Conservation (phyloP, 2,888 invertebrate genomes). For the Phalera bucephala region DNA sequence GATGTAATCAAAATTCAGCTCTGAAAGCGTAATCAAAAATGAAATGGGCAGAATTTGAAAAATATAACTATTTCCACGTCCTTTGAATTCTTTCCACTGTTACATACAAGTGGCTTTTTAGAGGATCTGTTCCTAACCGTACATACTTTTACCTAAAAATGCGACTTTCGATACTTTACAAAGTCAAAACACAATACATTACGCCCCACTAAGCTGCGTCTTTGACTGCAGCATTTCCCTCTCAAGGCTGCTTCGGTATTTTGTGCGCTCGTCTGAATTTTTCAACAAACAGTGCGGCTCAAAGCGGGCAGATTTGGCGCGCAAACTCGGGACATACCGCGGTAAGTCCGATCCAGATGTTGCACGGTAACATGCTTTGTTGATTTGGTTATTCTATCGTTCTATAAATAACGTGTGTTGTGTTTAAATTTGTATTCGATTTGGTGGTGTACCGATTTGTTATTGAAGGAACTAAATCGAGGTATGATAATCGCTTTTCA, state of each 20-base stretch:
- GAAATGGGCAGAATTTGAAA: too few relatives aligned
- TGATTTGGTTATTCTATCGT: slow-evolving; percentile 20
- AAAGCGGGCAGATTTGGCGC: slow-evolving; percentile 31
- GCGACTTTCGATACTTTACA: too few relatives aligned
- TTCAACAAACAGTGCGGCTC: slow-evolving; percentile 38
- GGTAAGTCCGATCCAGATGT: slow-evolving; percentile 28
- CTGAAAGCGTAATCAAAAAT: too few relatives aligned
- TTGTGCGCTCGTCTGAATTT: slow-evolving; percentile 37
- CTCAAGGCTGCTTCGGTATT: slow-evolving; percentile 18
- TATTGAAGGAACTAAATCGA: too few relatives aligned
- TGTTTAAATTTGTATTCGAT: slow-evolving; percentile 22
- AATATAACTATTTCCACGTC: too few relatives aligned
- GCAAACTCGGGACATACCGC: slow-evolving; percentile 34
- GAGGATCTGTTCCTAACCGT: too few relatives aligned
- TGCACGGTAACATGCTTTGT: slow-evolving; percentile 31
- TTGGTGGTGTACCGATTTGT: too few relatives aligned
- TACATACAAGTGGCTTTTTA: too few relatives aligned
- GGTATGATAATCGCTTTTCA: too few relatives aligned
- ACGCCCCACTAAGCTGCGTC: slow-evolving; percentile 9
- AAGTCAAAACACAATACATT: slow-evolving; percentile 14
- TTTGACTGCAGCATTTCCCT: slow-evolving; percentile 6
- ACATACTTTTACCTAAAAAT: too few relatives aligned
- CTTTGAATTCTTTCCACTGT: too few relatives aligned
- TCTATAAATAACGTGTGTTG: slow-evolving; percentile 31
- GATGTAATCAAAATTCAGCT: too few relatives aligned